A percentile compares a stretch with the other conserved stretches of the same genome.
Conservation (phyloP, 1,140 invertebrate genomes). For the Drosophila pandora region DNA sequence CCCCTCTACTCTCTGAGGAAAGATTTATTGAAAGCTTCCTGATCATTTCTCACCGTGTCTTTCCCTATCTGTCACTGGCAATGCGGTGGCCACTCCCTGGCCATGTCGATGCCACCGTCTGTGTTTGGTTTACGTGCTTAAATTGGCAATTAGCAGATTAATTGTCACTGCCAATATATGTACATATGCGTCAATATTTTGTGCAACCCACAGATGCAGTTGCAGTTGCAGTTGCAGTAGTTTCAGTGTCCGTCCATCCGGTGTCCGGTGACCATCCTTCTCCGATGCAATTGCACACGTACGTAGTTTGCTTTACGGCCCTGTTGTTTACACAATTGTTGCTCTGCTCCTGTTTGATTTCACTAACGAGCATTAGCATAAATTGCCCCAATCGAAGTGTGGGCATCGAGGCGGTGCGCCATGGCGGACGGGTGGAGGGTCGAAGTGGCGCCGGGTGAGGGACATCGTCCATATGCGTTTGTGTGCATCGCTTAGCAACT, state of each 20-base stretch:
- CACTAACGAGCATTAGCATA: constrained; percentile 81
- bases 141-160: constrained; percentile 82
- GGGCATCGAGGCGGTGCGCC: not conserved
- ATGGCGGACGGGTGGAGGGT: not conserved
- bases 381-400: constrained; percentile 55
- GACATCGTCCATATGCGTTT: constrained; percentile 39
- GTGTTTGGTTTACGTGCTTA: constrained; percentile 82
- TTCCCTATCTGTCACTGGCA: constrained; percentile 13
- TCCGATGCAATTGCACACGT: constrained; percentile 28
- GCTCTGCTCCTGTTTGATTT: constrained; percentile 71
- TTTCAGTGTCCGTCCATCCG: constrained; percentile 4
- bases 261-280: not conserved
- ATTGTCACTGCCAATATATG: constrained; percentile 82
- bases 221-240: constrained; percentile 28
- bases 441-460: not conserved
- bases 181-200: constrained; percentile 75
- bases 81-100: constrained; percentile 36
- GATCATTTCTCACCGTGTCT: not conserved
- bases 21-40: not conserved
- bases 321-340: constrained; percentile 80
- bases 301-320: constrained; percentile 68
- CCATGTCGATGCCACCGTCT: constrained; percentile 57
- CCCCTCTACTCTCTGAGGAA: not conserved
- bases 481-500: constrained; percentile 63
- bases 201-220: constrained; percentile 59